Conservation (phyloP, 2,888 invertebrate species). For the Tetrapedia diversipes region DNA sequence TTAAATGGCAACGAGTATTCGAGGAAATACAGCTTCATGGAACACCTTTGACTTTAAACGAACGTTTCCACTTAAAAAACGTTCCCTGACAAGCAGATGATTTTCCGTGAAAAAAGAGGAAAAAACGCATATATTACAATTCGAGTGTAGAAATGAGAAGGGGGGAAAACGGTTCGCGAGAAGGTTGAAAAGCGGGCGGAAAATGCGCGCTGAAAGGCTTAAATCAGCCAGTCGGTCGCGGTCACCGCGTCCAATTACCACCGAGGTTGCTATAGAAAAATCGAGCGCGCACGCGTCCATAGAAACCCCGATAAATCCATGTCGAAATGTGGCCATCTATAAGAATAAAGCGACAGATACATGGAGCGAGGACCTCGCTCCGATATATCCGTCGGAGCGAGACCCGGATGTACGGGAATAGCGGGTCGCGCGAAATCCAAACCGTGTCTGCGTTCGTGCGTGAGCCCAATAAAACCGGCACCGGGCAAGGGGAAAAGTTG, state of each 20-base stretch:
- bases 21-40: too few relatives aligned
- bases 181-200: not conserved
- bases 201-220: constrained; percentile 1
- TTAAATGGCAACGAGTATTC: too few relatives aligned
- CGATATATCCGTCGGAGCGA: constrained; percentile 59
- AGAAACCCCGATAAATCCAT: constrained; percentile 35
- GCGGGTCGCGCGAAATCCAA: constrained; percentile 70
- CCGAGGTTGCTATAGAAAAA: constrained; percentile 11
- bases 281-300: constrained; percentile 18
- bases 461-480: constrained; percentile 60
- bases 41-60: too few relatives aligned
- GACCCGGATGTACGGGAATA: constrained; percentile 78
- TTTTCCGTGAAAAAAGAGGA: too few relatives aligned
- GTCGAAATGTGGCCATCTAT: constrained; percentile 28
- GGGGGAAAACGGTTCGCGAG: not conserved
- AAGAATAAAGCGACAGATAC: constrained; percentile 35
- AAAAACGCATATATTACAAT: too few relatives aligned
- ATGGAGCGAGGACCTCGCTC: constrained; percentile 16
- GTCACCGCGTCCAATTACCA: constrained; percentile 34
- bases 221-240: constrained; percentile 10
- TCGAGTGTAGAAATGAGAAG: too few relatives aligned
- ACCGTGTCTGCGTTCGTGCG: constrained; percentile 60
- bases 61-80: too few relatives aligned
- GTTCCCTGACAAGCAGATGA: not conserved
- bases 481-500: constrained; percentile 51